These are phyloP conservation scores for Platysteira castanea DNA, from an alignment of 2,113 vertebrate species.

Conservation along the genomic window DNA sequence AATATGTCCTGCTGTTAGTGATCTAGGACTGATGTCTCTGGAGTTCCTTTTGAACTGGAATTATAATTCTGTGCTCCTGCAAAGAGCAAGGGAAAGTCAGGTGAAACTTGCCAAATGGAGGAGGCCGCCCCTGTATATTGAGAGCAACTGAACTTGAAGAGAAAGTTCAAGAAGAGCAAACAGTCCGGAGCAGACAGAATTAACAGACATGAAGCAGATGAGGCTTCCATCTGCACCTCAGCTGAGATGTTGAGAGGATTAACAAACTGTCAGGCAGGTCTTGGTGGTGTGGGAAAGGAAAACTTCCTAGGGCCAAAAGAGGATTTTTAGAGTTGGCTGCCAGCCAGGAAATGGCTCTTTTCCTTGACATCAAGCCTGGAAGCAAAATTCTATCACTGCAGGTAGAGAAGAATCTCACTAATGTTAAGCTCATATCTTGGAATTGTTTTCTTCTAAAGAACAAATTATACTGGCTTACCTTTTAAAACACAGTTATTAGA, in stretches of 20 bases:
- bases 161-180: neutral
- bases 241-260: neutral
- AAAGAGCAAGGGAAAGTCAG: neutral
- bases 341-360: neutral
- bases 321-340: neutral
- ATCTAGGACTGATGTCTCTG: neutral
- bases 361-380: neutral
- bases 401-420: neutral
- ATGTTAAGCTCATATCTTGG: neutral
- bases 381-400: neutral
- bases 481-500: neutral
- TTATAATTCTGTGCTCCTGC: neutral
- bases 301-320: neutral
- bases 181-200: neutral
- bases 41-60: neutral
- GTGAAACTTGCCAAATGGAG: neutral
- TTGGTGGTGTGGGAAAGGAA: neutral
- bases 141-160: neutral
- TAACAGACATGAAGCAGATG: neutral
- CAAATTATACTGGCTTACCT: accelerated
- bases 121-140: neutral
- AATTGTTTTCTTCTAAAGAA: neutral
- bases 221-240: neutral
- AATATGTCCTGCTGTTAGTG: neutral
- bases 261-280: neutral